phyloP scores from a whole-genome alignment of 2,113 vertebrate genomes.

The Equus quagga region DNA sequence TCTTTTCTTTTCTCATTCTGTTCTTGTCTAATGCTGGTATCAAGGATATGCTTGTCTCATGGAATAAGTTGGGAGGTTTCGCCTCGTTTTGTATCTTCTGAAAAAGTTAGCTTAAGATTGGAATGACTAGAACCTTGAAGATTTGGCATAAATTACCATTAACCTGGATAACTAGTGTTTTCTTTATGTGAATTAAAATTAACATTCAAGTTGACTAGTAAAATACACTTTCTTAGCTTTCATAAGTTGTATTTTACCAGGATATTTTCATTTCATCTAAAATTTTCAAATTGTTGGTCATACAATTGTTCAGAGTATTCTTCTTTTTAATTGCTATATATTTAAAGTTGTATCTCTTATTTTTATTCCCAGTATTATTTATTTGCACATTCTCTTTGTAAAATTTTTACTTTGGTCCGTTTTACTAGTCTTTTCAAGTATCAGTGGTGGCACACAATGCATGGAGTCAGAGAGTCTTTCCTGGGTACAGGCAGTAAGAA shows the following conservation, averaged over 20 bases:
- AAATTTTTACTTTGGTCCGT: not conserved
- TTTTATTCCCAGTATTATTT: not conserved
- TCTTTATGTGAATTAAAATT: not conserved
- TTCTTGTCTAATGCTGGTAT: not conserved
- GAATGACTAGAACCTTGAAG: not conserved
- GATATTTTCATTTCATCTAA: not conserved
- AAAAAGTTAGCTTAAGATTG: not conserved
- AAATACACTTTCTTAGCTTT: not conserved
- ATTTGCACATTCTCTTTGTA: not conserved
- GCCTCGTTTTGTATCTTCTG: not conserved
- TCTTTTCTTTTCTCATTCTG: not conserved
- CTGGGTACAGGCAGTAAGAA: not conserved
- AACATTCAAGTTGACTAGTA: not conserved
- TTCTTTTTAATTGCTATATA: not conserved
- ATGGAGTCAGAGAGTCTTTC: not conserved
- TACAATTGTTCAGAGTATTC: not conserved
- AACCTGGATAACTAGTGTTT: not conserved
- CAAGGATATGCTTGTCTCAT: not conserved
- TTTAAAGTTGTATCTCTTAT: not conserved
- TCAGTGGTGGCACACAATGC: not conserved
- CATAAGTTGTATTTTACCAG: not conserved
- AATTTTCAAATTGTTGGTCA: not conserved
- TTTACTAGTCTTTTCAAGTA: not conserved
- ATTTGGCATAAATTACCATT: not conserved
- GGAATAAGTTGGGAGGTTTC: not conserved